Evolutionary conservation across 1,140 invertebrate species (phyloP).

Genomic region (Drosophila erecta): DNA sequence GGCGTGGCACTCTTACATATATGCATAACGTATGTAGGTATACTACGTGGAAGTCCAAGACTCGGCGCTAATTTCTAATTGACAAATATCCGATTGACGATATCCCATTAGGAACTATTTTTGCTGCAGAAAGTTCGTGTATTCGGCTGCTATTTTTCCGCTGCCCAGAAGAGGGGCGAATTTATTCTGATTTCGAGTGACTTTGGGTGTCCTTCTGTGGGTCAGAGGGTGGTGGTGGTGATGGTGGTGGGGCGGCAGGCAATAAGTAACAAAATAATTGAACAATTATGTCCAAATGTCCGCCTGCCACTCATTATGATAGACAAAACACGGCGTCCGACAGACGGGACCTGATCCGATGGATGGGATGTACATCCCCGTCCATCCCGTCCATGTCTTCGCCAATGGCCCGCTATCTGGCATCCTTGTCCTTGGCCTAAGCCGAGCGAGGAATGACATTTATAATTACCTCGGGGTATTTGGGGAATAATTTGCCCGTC

Average conservation of each 20-base stretch:
- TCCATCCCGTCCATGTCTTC: slow-evolving; percentile 21
- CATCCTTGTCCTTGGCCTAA: slow-evolving; percentile 40
- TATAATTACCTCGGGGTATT: slow-evolving; percentile 84
- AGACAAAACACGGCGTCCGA: slow-evolving; percentile 69
- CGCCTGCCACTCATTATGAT: slow-evolving; percentile 83
- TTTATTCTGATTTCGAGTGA: slow-evolving; percentile 2
- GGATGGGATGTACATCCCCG: neutral
- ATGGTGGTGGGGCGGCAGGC: slow-evolving; percentile 27
- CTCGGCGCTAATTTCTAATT: slow-evolving; percentile 57
- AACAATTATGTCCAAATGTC: slow-evolving; percentile 84
- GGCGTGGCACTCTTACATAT: slow-evolving; percentile 14
- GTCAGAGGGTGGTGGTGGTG: slow-evolving; percentile 1
- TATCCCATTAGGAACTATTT: too few relatives aligned
- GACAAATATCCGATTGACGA: slow-evolving; percentile 44
- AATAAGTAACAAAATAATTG: slow-evolving; percentile 84
- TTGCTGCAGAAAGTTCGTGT: too few relatives aligned
- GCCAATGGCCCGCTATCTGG: neutral
- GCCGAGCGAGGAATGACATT: slow-evolving; percentile 69
- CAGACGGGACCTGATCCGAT: slow-evolving; percentile 34
- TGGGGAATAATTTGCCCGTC: slow-evolving; percentile 80
- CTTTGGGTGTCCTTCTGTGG: neutral
- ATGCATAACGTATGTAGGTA: slow-evolving; percentile 1
- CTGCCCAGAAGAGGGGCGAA: neutral
- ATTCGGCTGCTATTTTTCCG: neutral
- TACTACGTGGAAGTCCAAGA: slow-evolving; percentile 19